Percentiles rank a stretch among this genome's conserved stretches.
Conservation (phyloP, 2,797 vertebrate species). For the Smutsia temminckii region DNA sequence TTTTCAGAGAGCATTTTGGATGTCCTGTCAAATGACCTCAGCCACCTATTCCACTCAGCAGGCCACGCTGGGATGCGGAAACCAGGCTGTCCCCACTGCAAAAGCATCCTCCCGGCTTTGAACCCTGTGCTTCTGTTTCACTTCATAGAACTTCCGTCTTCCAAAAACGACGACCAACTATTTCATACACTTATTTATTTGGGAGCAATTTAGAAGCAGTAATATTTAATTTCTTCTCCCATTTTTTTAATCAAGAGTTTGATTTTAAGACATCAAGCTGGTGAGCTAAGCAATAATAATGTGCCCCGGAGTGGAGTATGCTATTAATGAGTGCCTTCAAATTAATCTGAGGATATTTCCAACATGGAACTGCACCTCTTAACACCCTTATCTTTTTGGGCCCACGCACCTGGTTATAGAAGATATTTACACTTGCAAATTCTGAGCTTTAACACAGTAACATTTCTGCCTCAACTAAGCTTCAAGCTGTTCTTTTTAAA, state of each 20-base stretch:
- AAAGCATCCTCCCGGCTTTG: not conserved
- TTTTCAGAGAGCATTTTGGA: not conserved
- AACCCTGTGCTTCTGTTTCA: not conserved
- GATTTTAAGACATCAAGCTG: constrained; percentile 50
- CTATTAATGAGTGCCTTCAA: constrained; percentile 58
- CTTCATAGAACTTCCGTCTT: constrained; percentile 12
- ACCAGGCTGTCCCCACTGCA: not conserved
- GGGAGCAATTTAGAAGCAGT: not conserved
- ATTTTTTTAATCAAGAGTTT: constrained; percentile 54
- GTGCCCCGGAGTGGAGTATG: constrained; percentile 5
- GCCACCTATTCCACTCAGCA: not conserved
- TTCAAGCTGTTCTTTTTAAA: constrained; percentile 53
- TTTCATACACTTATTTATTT: constrained; percentile 1
- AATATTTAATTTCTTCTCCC: constrained; percentile 51
- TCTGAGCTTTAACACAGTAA: constrained; percentile 77
- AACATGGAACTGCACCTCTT: constrained; percentile 47
- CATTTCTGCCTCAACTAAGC: constrained; percentile 76
- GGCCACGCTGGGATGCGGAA: not conserved
- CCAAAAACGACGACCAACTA: not conserved
- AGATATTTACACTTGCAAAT: constrained; percentile 84
- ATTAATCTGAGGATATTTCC: constrained; percentile 74
- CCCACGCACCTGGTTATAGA: constrained; percentile 81
- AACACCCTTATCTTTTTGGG: constrained; percentile 83
- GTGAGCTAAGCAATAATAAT: not conserved
- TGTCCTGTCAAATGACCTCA: not conserved